Base-by-base conservation (phyloP, 2,113 vertebrate genomes). In the Caracal caracal region DNA sequence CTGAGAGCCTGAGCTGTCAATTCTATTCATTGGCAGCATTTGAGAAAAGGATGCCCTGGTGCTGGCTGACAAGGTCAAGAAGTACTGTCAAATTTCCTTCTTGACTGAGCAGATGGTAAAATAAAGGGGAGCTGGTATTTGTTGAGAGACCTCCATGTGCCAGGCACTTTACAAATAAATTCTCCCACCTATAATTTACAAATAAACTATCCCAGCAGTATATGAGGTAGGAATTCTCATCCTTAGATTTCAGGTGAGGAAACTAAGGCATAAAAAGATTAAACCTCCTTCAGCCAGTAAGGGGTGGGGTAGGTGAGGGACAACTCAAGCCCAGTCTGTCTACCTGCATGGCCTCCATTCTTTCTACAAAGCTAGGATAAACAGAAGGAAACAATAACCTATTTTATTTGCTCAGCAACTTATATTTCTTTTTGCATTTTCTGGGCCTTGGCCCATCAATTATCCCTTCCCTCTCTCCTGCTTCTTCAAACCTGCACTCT, bases 21-120 rank as follows among this genome's bases (percentile, higher is more conserved):
- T 43, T 63, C 70, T 13, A 24, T 28, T 75, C 75, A 37, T 19
- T 1, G 51, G 51, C 1, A 5, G 24, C 9, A 40, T 66, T 63
- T 4, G 15, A 71, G 61, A 73, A 63, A 70, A 81, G 5, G 33
- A 15, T n/a, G 17, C 49, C 56, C 37, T 47, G 28, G 35, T 85
- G 24, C 43, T 71, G 76, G 49, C 80, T 84, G 70, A 93, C 30
- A 35, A 90, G 63, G 37, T 92, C 71, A 97, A 95, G 40, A 94
- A 79, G 75, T 12, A 49, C 43, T 80, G 49, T 75, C 51, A 94
- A 28, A 66, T 76, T 90, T 76, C 68, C 71, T 66, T 92, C 84
- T 79, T 82, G 86, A 81, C 66, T 51, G 61, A 88, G 80, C 78
- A 95, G 70, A 82, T 37, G 87, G 51, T 35, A 35, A 61, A 80